Evolutionary conservation across 1,140 invertebrate genomes (phyloP).

Genomic region (Atopsyche davidsoni): DNA sequence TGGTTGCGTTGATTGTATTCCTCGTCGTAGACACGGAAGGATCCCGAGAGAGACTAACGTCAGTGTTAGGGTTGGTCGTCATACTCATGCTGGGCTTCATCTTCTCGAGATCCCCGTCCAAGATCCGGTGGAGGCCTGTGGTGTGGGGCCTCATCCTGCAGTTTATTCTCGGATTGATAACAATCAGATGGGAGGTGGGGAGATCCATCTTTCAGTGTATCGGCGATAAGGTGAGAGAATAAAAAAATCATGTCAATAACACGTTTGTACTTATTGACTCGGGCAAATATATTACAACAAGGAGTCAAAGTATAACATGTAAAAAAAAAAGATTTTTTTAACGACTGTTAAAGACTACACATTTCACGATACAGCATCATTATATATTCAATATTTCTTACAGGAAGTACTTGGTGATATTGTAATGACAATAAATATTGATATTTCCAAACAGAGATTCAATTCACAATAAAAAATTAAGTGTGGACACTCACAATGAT

Average conservation of each 20-base stretch:
- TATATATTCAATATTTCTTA: too few species aligned
- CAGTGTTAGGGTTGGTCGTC: slow-evolving; percentile 55
- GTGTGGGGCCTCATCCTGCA: slow-evolving; percentile 74
- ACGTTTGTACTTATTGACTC: too few species aligned
- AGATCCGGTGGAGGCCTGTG: slow-evolving; percentile 67
- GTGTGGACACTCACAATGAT: too few species aligned
- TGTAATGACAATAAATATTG: too few species aligned
- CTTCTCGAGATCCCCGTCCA: slow-evolving; percentile 35
- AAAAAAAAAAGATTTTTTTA: too few species aligned
- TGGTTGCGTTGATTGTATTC: slow-evolving; percentile 50
- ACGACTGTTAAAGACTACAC: too few species aligned
- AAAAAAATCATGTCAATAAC: background rate
- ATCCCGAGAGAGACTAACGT: slow-evolving; percentile 57
- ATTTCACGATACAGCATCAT: too few species aligned
- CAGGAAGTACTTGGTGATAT: too few species aligned
- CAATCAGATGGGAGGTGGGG: slow-evolving; percentile 78
- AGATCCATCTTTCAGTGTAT: slow-evolving; percentile 72
- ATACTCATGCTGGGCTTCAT: slow-evolving; percentile 48
- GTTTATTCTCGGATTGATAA: slow-evolving; percentile 78
- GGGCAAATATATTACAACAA: too few species aligned
- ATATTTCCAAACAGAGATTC: too few species aligned
- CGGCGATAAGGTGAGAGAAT: slow-evolving; percentile 58
- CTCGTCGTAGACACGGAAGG: slow-evolving; percentile 59
- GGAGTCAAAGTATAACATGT: too few species aligned
- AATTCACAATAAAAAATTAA: too few species aligned